Evolutionary conservation across 2,797 vertebrate species (phyloP).

Genomic region (Sebastes diaconus): DNA sequence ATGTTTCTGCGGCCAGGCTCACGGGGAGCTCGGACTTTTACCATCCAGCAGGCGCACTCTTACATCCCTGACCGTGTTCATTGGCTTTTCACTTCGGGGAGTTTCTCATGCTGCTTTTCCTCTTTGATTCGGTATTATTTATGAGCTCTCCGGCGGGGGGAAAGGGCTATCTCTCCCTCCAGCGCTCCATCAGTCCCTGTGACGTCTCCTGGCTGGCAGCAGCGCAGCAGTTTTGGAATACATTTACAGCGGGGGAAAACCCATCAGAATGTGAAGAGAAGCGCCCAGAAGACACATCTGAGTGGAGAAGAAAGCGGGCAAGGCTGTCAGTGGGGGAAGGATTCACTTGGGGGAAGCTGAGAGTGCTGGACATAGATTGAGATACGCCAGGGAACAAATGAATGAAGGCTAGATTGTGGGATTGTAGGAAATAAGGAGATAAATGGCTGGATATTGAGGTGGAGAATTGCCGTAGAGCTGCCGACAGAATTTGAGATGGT

Average conservation of each 20-base stretch:
- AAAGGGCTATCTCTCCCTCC: conserved; percentile 56
- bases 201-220: conserved; percentile 64
- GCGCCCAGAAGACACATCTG: conserved; percentile 41
- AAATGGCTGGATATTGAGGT: conserved; percentile 37
- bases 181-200: conserved; percentile 61
- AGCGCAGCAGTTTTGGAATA: conserved; percentile 65
- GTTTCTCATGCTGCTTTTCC: conserved; percentile 54
- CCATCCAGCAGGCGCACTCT: conserved; percentile 32
- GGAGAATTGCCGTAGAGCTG: conserved; percentile 28
- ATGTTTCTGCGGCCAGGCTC: conserved; percentile 40
- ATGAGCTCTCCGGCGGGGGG: conserved; percentile 57
- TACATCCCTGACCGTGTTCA: conserved; percentile 56
- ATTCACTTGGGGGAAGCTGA: conserved; percentile 31
- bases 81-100: conserved; percentile 62
- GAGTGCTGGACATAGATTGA: conserved; percentile 60
- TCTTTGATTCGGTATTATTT: conserved; percentile 75
- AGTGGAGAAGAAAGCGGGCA: conserved; percentile 35
- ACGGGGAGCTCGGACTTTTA: conserved; percentile 31
- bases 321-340: conserved; percentile 27
- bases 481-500: conserved; percentile 42
- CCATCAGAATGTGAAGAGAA: conserved; percentile 52
- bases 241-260: conserved; percentile 59
- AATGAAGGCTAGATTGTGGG: conserved; percentile 30
- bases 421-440: conserved; percentile 37
- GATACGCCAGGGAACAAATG: conserved; percentile 59